phyloP scores from a whole-genome alignment of 2,888 invertebrate species.

The Nebria brevicollis region DNA sequence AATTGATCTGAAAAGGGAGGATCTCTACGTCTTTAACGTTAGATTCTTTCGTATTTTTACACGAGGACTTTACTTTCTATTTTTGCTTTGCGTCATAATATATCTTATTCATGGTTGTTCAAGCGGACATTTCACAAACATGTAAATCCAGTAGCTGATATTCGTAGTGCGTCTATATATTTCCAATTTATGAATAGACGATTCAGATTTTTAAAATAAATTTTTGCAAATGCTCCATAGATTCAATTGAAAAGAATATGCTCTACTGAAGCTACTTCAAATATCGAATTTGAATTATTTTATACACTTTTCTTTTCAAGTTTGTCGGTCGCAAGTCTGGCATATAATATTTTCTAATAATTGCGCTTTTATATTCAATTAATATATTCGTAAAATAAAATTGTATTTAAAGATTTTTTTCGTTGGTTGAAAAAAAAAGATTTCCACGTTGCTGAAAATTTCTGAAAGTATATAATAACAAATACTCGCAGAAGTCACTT shows the following conservation, averaged over 20 bases:
- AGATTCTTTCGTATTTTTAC: background rate
- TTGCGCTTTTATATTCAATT: no score
- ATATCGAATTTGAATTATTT: no score
- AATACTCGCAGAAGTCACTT: background rate
- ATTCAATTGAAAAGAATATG: background rate
- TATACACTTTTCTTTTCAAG: no score
- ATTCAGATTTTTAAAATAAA: background rate
- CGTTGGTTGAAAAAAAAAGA: no score
- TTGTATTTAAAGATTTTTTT: no score
- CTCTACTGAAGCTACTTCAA: no score
- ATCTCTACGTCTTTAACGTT: constrained; percentile 34
- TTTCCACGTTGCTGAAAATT: no score
- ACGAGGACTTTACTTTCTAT: background rate
- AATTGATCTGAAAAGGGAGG: constrained; percentile 41
- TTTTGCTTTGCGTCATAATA: background rate
- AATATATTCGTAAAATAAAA: background rate
- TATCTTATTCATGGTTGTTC: background rate
- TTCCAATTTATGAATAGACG: no score
- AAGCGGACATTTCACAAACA: background rate
- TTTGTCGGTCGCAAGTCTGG: no score
- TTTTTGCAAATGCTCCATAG: background rate
- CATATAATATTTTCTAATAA: no score
- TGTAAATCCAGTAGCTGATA: background rate
- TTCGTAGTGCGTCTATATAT: background rate
- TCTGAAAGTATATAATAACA: no score